Conservation (phyloP, 2,797 vertebrate species). For the Phataginus tetradactyla region DNA sequence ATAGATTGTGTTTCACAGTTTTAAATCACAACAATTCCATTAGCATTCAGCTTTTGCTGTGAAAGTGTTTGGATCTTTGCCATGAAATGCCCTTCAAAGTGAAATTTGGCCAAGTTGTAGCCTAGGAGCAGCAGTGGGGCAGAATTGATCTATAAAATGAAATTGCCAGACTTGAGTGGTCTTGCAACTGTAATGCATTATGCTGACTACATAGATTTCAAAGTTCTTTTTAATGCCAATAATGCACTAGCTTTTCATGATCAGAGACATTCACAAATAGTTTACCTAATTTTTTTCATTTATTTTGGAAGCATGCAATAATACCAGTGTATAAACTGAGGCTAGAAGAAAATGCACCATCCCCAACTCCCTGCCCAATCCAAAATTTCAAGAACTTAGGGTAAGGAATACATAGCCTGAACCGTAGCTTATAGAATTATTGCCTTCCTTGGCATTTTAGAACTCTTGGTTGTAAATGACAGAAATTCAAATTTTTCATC, state of each 20-base stretch:
- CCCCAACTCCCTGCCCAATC: neutral
- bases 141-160: slow-evolving; percentile 68
- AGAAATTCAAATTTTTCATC: neutral
- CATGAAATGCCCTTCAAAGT: slow-evolving; percentile 72
- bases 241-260: slow-evolving; percentile 56
- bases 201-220: slow-evolving; percentile 69
- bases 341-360: neutral
- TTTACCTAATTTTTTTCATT: slow-evolving; percentile 59
- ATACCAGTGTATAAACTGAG: slow-evolving; percentile 33
- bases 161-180: slow-evolving; percentile 65
- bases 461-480: neutral
- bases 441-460: neutral
- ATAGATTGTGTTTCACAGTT: slow-evolving; percentile 74
- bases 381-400: neutral
- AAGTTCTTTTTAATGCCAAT: slow-evolving; percentile 59
- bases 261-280: slow-evolving; percentile 67
- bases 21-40: slow-evolving; percentile 78
- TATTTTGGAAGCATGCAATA: slow-evolving; percentile 59
- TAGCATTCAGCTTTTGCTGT: slow-evolving; percentile 74
- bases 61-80: slow-evolving; percentile 72
- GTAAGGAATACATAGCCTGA: neutral
- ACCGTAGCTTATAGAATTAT: neutral
- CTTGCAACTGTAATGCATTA: slow-evolving; percentile 47
- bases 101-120: slow-evolving; percentile 70
- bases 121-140: slow-evolving; percentile 42